Evolutionary conservation across 2,113 vertebrate species (phyloP), one percentile per base, ranked within the genome.

Genomic region (Ascaphus truei): DNA sequence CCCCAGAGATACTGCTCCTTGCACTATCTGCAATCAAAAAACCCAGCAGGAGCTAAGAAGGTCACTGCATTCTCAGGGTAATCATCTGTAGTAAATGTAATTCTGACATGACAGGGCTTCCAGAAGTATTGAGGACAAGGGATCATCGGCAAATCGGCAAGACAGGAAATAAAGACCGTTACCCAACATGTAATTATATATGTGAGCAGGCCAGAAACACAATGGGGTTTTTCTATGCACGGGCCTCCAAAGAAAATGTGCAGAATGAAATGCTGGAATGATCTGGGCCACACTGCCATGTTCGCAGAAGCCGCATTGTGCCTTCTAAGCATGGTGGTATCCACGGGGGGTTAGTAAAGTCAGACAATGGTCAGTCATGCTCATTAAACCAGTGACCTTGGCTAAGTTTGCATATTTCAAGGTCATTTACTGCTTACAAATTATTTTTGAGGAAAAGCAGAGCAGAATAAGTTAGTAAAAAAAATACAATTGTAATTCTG

Each of bases 51-150:
- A 85, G 84, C 75, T 75, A 77, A 81, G 81, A 81, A 79, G 84
- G 81, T 87, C 85, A 87, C 71, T 75, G 77, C 81, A 77, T 86
- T 87, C 85, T 84, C 85, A 87, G 82, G 84, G 81, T 81, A 87
- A 83, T 85, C 85, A 85, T 78, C 84, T 82, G 80, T 76, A 85
- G 76, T 81, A 81, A 82, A 83, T 85, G 83, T 77, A 82, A 81
- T 81, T 81, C 78, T 80, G 82, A 82, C 80, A 86, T 82, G 80
- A 77, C 80, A 78, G 62, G 80, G 75, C 75, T 82, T 80, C 78
- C 72, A 77, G 81, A 81, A 69, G 79, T 81, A 80, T 83, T 59
- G 73, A 75, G 80, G 78, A 80, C 81, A 77, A 81, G 81, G 75
- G 78, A 81, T 84, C 81, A 79, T 82, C 77, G 75, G 72, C 71